Base-by-base conservation (phyloP, 2,888 invertebrate species). In the Pseudeuparius sepicola region DNA sequence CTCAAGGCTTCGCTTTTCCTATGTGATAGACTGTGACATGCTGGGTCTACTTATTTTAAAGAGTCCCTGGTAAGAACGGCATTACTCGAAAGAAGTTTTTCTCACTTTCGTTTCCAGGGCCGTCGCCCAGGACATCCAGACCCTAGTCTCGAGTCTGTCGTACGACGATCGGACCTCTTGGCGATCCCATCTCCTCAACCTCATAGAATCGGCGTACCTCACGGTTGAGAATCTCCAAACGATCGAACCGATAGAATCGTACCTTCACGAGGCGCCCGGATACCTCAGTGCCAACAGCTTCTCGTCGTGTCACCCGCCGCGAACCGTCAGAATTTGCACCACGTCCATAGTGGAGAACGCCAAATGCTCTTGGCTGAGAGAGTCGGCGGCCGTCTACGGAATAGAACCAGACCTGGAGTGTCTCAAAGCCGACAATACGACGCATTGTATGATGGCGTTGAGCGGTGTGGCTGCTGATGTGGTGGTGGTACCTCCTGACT, bases 351-450 rank as follows among this genome's bases (percentile, higher is more conserved):
- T 78, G 0, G 84, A 82, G 50, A 71, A 73, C 40, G 69, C 73
- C 31, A 90, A 90, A 53, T 92, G 92, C 55, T 70, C 76, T 1
- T 82, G 83, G 75, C 56, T 89, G 50, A 71, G 76, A 38, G 79
- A 82, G 46, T 81, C 81, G 0, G 75, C 79, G 0, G 68, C 73
- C 0, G 80, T 82, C 3, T 76, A 81, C 48, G 83, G 86, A 1
- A 66, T 87, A 1, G 70, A 79, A 41, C 92, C 93, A 0, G 76
- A 78, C 9, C 61, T 94, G 11, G 80, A 83, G 43, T 94, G 93
- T 54, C 62, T 77, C 4, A 65, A 72, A 44, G 72, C 76, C 2
- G 61, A 63, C 3, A 70, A 66, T 43, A 57, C 69, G 3, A 67
- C 70, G 4, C 73, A 71, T 9, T 90, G 90, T 51, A 68, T 90